Conservation (phyloP, 1,140 invertebrate genomes). For the Mya arenaria region DNA sequence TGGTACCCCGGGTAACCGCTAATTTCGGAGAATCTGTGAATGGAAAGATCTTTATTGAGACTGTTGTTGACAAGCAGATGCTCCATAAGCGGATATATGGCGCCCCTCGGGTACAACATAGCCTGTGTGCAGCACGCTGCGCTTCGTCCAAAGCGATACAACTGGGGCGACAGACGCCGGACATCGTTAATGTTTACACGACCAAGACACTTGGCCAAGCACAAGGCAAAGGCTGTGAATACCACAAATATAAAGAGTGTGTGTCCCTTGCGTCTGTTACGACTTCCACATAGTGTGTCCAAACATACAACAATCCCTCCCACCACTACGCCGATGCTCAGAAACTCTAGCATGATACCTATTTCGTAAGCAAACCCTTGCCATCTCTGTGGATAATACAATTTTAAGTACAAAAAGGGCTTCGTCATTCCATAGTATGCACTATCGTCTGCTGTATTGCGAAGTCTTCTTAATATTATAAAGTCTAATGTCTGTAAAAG, state of each 20-base stretch:
- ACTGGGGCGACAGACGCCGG: constrained; percentile 23
- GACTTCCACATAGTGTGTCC: not conserved
- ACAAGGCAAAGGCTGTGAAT: constrained; percentile 4
- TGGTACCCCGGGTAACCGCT: not conserved
- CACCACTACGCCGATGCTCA: constrained; percentile 34
- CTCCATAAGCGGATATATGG: constrained; percentile 16
- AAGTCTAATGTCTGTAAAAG: constrained; percentile 42
- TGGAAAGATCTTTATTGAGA: constrained; percentile 32
- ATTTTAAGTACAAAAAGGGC: constrained; percentile 52
- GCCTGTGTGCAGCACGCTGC: constrained; percentile 57
- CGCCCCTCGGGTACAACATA: constrained; percentile 46
- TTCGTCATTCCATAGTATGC: not conserved
- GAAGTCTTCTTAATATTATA: not conserved
- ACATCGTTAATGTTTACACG: constrained; percentile 54
- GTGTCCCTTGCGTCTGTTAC: not conserved
- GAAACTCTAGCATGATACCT: constrained; percentile 40
- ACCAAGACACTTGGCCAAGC: constrained; percentile 21
- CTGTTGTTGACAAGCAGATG: constrained; percentile 39
- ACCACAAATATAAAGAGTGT: not conserved
- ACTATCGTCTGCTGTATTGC: not conserved
- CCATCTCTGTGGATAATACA: constrained; percentile 58
- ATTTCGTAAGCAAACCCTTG: constrained; percentile 57
- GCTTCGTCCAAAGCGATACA: constrained; percentile 36
- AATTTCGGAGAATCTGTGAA: constrained; percentile 9
- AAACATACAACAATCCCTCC: not conserved